Evolutionary conservation across 2,113 vertebrate genomes (phyloP).

Genomic region (Dolichallabes microphthalmus): DNA sequence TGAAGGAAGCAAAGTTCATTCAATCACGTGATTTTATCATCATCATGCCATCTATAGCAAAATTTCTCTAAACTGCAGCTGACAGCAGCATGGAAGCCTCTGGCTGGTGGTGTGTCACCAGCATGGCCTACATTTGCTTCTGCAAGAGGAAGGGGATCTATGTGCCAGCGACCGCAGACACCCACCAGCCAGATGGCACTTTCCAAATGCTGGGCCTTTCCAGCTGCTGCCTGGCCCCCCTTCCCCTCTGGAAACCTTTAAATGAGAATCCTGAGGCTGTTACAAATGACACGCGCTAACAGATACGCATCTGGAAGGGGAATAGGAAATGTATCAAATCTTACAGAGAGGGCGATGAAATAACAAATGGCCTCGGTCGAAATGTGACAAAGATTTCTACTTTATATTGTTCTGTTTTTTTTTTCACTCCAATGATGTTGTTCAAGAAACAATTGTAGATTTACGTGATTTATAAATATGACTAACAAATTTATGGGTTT

Average conservation of each 20-base stretch:
- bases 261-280: neutral
- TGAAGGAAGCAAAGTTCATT: slow-evolving; percentile 40
- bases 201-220: slow-evolving; percentile 45
- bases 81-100: neutral
- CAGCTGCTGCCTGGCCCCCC: slow-evolving; percentile 21
- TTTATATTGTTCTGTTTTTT: neutral
- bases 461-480: neutral
- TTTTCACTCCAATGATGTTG: neutral
- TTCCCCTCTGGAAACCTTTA: slow-evolving; percentile 20
- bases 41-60: neutral
- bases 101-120: neutral
- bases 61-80: neutral
- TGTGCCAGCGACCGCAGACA: slow-evolving; percentile 36
- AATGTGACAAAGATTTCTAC: neutral
- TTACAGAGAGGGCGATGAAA: neutral
- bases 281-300: neutral
- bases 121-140: slow-evolving; percentile 23
- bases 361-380: neutral
- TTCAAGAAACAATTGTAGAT: neutral
- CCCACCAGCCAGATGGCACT: slow-evolving; percentile 57
- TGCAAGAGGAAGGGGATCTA: slow-evolving; percentile 1
- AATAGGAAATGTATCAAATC: neutral
- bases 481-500: neutral
- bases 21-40: neutral
- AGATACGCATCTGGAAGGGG: neutral